These are phyloP conservation scores for Phacellophora camtschatica DNA, from an alignment of 30 jellyfish, hydroid and myxozoan genomes.

Conservation along the genomic window DNA sequence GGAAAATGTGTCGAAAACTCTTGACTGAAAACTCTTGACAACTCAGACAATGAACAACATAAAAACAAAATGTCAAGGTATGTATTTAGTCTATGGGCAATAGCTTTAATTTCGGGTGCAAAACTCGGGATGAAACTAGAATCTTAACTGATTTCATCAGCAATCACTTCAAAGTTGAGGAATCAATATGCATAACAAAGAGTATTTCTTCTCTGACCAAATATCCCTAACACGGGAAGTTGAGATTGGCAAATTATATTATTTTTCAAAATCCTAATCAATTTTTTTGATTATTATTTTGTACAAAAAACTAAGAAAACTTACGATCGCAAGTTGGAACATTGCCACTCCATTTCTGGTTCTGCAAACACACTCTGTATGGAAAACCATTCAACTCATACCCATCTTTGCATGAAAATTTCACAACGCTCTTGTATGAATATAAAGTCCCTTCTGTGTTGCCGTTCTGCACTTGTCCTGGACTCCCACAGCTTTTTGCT, in stretches of 20 bases:
- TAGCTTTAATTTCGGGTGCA: too few relatives aligned
- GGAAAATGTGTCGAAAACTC: too few relatives aligned
- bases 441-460: not conserved
- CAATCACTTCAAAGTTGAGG: too few relatives aligned
- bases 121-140: too few relatives aligned
- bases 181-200: too few relatives aligned
- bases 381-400: slow-evolving; percentile 60
- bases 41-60: too few relatives aligned
- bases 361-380: slow-evolving; percentile 52
- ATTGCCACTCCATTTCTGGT: slow-evolving; percentile 77
- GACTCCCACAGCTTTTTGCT: slow-evolving; percentile 66
- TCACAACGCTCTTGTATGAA: slow-evolving; percentile 1
- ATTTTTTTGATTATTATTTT: not conserved
- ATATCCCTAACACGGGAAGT: not conserved
- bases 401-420: slow-evolving; percentile 38
- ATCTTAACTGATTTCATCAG: too few relatives aligned
- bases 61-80: too few relatives aligned
- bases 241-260: not conserved
- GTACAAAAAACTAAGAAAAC: not conserved
- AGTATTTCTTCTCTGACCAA: too few relatives aligned
- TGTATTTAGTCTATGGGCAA: too few relatives aligned
- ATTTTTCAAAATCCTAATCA: not conserved
- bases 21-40: too few relatives aligned
- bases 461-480: slow-evolving; percentile 17
- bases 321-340: slow-evolving; percentile 73